Evolutionary conservation across 2,113 vertebrate genomes (phyloP), one percentile per base, ranked within the genome.

Genomic region (Montifringilla adamsi): DNA sequence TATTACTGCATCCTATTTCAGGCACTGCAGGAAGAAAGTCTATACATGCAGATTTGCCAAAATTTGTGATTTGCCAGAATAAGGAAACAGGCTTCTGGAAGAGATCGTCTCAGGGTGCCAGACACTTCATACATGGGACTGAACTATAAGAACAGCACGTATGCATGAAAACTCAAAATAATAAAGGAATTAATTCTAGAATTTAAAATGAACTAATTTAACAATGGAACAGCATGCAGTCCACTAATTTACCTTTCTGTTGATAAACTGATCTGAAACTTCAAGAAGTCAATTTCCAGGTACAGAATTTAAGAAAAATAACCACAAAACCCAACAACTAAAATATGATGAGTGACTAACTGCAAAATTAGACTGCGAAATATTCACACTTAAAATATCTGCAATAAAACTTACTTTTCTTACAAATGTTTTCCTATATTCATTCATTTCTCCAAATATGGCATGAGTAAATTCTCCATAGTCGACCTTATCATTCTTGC

Each of bases 361-460:
- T 75, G 33, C 52, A 44, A 62, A 78, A 35, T 53, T 56, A 72
- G 30, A 72, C 35, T 56, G 27, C 0, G 10, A 62, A 78, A 60
- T 56, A 75, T 20, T 41, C 33, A 28, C 27, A 73, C 7, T 59
- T 80, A 82, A 79, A 74, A 62, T 53, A 88, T 15, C 81, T 94
- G 49, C 44, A 69, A 74, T 12, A 39, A 91, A 91, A 96, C 83
- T 98, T 97, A 98, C 98, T 98, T 99, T 99, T 94, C 98, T 94
- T 83, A 98, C 97, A 94, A 98, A 97, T 6, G 97, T 93, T 96
- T 99, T 98, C 81, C 98, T 98, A 44, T 97, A 97, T 92, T 99
- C 98, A 69, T 96, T 98, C 98, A 99, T 99, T 97, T 99, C 98
- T 95, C 98, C 98, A 91, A 98, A 92, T 78, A 98, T 3, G 5